phyloP scores from a whole-genome alignment of 2,888 invertebrate genomes.

The Papilio protenor region DNA sequence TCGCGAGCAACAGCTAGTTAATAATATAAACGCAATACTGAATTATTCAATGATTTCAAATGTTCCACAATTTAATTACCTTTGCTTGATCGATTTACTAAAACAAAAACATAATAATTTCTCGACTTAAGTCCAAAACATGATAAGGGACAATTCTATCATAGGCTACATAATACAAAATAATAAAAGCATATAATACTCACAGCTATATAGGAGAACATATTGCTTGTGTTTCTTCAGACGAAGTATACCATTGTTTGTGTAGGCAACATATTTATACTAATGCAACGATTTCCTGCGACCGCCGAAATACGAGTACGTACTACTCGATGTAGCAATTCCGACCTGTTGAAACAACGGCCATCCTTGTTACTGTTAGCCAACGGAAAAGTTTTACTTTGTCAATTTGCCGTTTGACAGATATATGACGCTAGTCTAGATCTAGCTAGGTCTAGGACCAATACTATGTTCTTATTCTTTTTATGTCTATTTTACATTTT shows the following conservation, averaged over 20 bases:
- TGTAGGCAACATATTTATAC: conserved; percentile 49
- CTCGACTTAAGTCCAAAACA: too few species aligned
- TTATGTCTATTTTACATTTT: too few species aligned
- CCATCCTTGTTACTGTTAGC: conserved; percentile 52
- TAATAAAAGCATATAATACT: conserved; percentile 56
- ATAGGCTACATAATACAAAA: neutral
- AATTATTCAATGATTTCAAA: neutral
- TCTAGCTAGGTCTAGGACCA: too few species aligned
- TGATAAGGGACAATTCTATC: neutral
- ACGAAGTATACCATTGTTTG: conserved; percentile 65
- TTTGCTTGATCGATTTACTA: neutral
- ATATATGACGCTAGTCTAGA: too few species aligned
- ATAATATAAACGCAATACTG: too few species aligned
- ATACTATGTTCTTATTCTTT: too few species aligned
- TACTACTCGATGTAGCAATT: conserved; percentile 37
- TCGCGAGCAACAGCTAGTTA: too few species aligned
- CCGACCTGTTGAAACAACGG: conserved; percentile 48
- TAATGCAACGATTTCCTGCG: conserved; percentile 44
- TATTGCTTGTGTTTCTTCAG: conserved; percentile 63
- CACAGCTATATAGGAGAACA: conserved; percentile 75
- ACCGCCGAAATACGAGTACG: conserved; percentile 37
- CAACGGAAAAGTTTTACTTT: conserved; percentile 4
- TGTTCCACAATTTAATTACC: neutral
- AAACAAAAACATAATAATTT: neutral
- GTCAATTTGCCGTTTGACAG: neutral